Base-by-base conservation (phyloP, 2,888 invertebrate species). In the Synanthedon myopaeformis region DNA sequence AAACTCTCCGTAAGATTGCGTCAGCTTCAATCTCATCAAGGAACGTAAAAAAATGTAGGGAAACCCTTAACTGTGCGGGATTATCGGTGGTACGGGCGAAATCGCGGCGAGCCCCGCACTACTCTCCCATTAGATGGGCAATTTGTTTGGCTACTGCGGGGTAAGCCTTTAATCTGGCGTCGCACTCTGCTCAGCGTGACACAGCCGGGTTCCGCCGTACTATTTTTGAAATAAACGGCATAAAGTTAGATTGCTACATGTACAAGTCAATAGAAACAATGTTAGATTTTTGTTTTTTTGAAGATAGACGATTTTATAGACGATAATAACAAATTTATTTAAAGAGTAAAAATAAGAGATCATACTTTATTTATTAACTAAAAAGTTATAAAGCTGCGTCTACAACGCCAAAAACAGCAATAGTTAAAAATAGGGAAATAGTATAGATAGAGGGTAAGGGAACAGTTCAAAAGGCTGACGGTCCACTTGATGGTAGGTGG, bases 141-240 rank as follows among this genome's bases (percentile, higher is more conserved):
- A 80, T 82, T 80, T 81, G 76, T 81, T 80, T 79, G 74, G 74
- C 71, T 72, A 73, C 72, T 72, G 70, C 62, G 65, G 61, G 65
- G 72, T 74, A 60, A 80, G 73, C 80, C 71, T 78, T 77, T 81
- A 79, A 82, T 81, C 80, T 72, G 65, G 58, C 57, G 56, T 58
- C 59, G 58, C 60, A 54, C 59, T 70, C 67, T 58, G 62, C 62
- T 57, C 64, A 59, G 68, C 72, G 71, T 64, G 67, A 67, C 64
- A 61, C 62, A 52, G 51, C 57, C 58, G 17, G 57, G 55, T 54
- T 54, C 53, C 14, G 45, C 45, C 45, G 12, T 14, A 45, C 13
- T 45, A 45, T 51, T 51, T 51, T 51, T 35, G 51, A 51, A 51
- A 35, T 51, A 13, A 14, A 41, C 12, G 51, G 14, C 41, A 41